These are phyloP conservation scores for Lordiphosa clarofinis DNA, from an alignment of 1,140 invertebrate species.

Conservation along the genomic window DNA sequence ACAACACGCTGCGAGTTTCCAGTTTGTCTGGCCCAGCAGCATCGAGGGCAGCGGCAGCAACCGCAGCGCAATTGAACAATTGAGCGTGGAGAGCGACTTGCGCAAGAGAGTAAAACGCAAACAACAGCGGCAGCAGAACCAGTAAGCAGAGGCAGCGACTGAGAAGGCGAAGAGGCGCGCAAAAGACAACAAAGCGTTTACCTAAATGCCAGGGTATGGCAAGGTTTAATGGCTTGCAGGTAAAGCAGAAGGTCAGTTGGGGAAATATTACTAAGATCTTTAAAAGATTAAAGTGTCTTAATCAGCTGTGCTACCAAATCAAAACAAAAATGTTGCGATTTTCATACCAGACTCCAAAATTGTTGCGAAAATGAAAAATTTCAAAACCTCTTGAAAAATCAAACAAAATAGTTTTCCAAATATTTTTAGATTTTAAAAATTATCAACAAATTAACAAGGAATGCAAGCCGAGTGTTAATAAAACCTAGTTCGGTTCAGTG, in stretches of 20 bases:
- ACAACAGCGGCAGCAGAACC: conserved; percentile 5
- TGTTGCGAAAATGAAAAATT: too few species aligned
- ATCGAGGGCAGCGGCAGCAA: not conserved
- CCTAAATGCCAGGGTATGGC: conserved; percentile 27
- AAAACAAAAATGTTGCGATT: too few species aligned
- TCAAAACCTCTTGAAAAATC: too few species aligned
- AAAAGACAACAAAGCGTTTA: conserved; percentile 46
- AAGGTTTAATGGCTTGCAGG: too few species aligned
- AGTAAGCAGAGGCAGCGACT: conserved; percentile 4
- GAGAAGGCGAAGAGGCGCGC: conserved; percentile 48
- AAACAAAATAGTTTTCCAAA: too few species aligned
- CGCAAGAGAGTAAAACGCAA: conserved; percentile 17
- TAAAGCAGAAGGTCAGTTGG: conserved; percentile 4
- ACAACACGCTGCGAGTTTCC: conserved; percentile 4
- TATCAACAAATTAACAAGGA: too few species aligned
- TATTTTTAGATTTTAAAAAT: too few species aligned
- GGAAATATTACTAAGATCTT: conserved; percentile 9
- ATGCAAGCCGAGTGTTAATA: too few species aligned
- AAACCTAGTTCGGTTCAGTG: too few species aligned
- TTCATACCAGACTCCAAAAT: too few species aligned
- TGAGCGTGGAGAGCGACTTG: conserved; percentile 68
- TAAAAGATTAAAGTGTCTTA: not conserved
- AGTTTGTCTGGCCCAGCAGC: conserved; percentile 31
- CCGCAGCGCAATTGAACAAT: conserved; percentile 35
- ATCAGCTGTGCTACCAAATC: too few species aligned